These are phyloP conservation scores for Phaenicophaeus curvirostris DNA, from an alignment of 2,797 vertebrate genomes.

Conservation along the genomic window DNA sequence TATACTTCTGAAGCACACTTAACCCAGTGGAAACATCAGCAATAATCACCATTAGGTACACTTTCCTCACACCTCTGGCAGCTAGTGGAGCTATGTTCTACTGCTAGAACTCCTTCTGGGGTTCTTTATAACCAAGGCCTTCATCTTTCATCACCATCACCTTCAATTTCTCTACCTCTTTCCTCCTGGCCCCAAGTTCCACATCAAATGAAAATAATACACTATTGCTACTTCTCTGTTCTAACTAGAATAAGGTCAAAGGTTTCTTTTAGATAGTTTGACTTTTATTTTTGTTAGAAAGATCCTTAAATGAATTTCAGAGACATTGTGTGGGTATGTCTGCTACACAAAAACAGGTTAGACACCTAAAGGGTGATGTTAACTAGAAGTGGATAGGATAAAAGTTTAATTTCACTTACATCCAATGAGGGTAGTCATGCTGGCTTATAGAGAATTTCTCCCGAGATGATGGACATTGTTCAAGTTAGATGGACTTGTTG, in stretches of 20 bases:
- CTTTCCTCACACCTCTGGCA: not conserved
- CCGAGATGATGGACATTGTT: not conserved
- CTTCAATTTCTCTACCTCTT: not conserved
- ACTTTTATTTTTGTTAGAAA: not conserved
- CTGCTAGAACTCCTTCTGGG: not conserved
- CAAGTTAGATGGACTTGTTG: not conserved
- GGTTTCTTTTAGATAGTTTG: fast-evolving
- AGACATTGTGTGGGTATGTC: not conserved
- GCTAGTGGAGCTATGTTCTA: not conserved
- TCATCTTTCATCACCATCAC: not conserved
- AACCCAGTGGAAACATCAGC: not conserved
- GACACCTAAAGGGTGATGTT: not conserved
- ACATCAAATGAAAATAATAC: not conserved
- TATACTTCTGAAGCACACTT: not conserved
- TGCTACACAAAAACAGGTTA: not conserved
- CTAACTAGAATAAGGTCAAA: not conserved
- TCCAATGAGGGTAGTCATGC: not conserved
- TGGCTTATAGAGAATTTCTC: not conserved
- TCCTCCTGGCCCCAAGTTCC: not conserved
- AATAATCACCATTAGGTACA: not conserved
- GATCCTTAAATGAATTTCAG: not conserved
- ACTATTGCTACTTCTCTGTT: not conserved
- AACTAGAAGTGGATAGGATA: not conserved
- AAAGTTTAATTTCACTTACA: not conserved
- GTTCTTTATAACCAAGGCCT: not conserved